A percentile compares a stretch with the other conserved stretches of the same genome.
Evolutionary conservation across 2,797 vertebrate species (phyloP).

Genomic region (Rhinatrema bivittatum): DNA sequence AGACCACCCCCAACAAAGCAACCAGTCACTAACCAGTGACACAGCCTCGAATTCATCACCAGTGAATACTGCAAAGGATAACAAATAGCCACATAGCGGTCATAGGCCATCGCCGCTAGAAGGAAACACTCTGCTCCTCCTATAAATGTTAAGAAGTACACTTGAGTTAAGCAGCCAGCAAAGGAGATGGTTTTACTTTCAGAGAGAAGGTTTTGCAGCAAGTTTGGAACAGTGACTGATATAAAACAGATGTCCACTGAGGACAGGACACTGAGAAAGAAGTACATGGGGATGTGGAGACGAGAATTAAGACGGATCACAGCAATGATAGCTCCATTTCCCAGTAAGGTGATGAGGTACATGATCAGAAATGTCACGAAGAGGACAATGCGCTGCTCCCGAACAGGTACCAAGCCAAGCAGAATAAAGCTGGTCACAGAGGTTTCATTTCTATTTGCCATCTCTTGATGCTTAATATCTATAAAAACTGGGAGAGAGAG

Average conservation of each 20-base stretch:
- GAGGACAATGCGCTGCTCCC: no score
- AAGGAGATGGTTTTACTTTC: constrained; percentile 22
- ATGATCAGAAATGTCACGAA: neutral
- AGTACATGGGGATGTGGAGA: constrained; percentile 28
- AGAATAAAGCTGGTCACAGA: no score
- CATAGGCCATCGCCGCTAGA: constrained; percentile 39
- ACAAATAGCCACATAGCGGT: constrained; percentile 39
- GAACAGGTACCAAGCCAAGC: no score
- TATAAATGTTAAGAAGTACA: constrained; percentile 21
- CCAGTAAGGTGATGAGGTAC: neutral
- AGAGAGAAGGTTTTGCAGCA: constrained; percentile 8
- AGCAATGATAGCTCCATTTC: neutral
- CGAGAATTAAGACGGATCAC: constrained; percentile 1
- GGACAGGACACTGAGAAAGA: constrained; percentile 28
- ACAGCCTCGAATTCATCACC: constrained; percentile 15
- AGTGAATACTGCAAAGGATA: constrained; percentile 30
- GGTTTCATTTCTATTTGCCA: no score
- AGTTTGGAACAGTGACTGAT: constrained; percentile 29
- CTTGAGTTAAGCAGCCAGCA: constrained; percentile 28
- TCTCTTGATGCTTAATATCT: no score
- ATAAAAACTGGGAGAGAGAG: no score
- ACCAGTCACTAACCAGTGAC: constrained; percentile 7
- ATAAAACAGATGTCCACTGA: constrained; percentile 36
- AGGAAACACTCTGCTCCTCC: constrained; percentile 32
- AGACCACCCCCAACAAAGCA: constrained; percentile 4